phyloP scores from a whole-genome alignment of 2,113 vertebrate species.

The Cettia cetti region DNA sequence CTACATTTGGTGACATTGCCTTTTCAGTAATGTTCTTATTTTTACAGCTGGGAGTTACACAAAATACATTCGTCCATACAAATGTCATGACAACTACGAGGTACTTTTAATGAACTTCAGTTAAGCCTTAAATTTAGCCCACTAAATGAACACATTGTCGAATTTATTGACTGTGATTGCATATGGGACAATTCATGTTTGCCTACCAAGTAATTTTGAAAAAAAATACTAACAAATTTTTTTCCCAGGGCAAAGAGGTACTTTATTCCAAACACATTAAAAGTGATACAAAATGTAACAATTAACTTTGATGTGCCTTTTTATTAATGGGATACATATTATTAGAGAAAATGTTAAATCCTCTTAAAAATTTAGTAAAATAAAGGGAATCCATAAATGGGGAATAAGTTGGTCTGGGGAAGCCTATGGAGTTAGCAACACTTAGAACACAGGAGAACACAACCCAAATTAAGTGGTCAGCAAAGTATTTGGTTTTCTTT shows the following conservation, averaged over 20 bases:
- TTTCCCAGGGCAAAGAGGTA: background rate
- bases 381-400: background rate
- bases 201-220: background rate
- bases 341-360: background rate
- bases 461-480: background rate
- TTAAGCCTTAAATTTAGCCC: background rate
- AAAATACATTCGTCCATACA: background rate
- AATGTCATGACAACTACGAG: rapidly evolving
- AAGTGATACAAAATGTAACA: background rate
- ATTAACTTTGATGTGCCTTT: background rate
- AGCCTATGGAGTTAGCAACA: background rate
- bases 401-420: background rate
- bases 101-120: background rate
- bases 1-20: background rate
- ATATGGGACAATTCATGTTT: background rate
- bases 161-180: background rate
- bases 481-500: background rate
- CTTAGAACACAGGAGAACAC: background rate
- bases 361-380: background rate
- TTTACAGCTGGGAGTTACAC: background rate
- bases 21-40: background rate
- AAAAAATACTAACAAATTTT: background rate
- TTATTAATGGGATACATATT: background rate
- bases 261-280: background rate
- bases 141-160: background rate